These are phyloP conservation scores for Nephrotoma appendiculata DNA, from an alignment of 2,888 invertebrate genomes.

Conservation along the genomic window DNA sequence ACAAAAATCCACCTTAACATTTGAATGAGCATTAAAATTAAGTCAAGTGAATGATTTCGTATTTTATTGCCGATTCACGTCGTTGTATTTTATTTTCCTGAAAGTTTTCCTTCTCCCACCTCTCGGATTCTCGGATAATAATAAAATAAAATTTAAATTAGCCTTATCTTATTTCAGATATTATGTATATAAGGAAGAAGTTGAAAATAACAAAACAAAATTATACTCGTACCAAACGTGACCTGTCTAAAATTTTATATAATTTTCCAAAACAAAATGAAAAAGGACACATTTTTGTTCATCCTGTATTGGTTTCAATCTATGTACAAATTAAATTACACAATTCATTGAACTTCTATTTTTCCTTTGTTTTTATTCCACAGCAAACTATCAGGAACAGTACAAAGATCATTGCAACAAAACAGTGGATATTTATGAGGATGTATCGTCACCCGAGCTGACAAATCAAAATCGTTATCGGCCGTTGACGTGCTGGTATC, in stretches of 20 bases:
- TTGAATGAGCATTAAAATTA: not conserved
- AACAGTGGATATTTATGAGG: conserved; percentile 86
- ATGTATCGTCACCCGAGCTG: conserved; percentile 77
- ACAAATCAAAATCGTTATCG: conserved; percentile 68
- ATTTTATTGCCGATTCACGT: not conserved
- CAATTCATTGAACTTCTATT: not conserved
- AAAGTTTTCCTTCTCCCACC: not conserved
- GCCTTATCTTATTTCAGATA: not conserved
- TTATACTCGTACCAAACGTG: not conserved
- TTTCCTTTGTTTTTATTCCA: not conserved
- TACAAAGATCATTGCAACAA: conserved; percentile 79
- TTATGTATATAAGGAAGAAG: not conserved
- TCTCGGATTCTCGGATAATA: not conserved
- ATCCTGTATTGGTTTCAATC: not conserved
- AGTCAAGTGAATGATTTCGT: not conserved
- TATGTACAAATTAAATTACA: not conserved
- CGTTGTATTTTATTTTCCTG: not conserved
- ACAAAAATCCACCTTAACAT: not conserved
- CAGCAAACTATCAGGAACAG: conserved; percentile 17
- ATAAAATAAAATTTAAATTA: not conserved
- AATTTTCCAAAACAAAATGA: not conserved
- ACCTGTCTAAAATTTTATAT: not conserved
- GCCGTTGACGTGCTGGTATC: conserved; percentile 79
- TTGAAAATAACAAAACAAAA: not conserved
- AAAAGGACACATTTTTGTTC: not conserved